A percentile compares a stretch with the other conserved stretches of the same genome.
These are phyloP conservation scores for Tapera naevia DNA, from an alignment of 2,797 vertebrate species.

Conservation along the genomic window DNA sequence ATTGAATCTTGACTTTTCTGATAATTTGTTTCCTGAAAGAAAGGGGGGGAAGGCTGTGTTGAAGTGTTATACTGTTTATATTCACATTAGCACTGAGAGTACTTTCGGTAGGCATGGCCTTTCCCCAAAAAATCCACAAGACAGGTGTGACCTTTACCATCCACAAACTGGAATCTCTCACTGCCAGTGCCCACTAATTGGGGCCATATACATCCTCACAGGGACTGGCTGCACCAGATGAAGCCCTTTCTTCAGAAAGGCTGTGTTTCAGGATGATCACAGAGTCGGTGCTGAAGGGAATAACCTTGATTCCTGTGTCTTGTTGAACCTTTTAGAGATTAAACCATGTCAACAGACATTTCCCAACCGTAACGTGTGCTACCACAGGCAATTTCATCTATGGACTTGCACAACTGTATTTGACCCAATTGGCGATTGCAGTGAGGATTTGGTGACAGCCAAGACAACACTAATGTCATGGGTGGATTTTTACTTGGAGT, in stretches of 20 bases:
- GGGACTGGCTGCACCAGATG: too few species aligned
- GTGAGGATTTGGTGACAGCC: background rate
- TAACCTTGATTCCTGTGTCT: accelerated
- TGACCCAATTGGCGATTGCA: background rate
- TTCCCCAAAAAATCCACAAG: background rate
- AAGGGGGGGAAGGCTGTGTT: accelerated
- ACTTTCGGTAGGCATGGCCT: background rate
- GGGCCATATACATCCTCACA: accelerated
- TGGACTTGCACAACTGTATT: background rate
- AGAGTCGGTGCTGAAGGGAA: background rate
- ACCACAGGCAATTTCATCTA: background rate
- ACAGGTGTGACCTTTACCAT: background rate
- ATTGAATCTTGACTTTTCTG: background rate
- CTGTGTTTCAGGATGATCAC: background rate
- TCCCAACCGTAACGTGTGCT: background rate
- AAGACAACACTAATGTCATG: background rate
- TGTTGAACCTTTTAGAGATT: background rate
- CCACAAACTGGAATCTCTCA: background rate
- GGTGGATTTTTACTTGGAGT: background rate
- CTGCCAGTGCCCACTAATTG: too few species aligned
- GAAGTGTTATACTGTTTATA: background rate
- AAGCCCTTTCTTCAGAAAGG: background rate
- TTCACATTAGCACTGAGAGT: background rate
- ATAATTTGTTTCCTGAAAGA: background rate
- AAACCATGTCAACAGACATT: background rate